Evolutionary conservation across 2,888 invertebrate genomes (phyloP).

Genomic region (Vannuccia rotundouncinata): DNA sequence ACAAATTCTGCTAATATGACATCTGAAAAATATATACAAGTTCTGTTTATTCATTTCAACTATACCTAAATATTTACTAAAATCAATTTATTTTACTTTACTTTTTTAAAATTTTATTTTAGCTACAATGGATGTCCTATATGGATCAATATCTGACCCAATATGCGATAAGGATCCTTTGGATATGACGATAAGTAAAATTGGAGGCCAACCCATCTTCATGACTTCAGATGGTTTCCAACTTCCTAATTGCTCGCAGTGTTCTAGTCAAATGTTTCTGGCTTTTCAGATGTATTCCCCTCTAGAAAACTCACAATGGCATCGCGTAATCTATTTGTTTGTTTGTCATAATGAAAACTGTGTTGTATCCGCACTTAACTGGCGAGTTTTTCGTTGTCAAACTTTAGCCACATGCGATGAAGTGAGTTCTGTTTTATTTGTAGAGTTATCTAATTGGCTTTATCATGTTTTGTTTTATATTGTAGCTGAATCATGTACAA

Average conservation of each 20-base stretch:
- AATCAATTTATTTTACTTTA: too few species aligned
- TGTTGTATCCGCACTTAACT: neutral
- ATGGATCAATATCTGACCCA: neutral
- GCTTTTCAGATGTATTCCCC: neutral
- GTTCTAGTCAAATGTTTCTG: neutral
- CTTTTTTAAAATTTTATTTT: too few species aligned
- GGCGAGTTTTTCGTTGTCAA: neutral
- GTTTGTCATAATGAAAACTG: neutral
- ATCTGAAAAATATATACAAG: too few species aligned
- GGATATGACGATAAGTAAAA: neutral
- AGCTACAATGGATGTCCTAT: neutral
- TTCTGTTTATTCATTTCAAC: too few species aligned
- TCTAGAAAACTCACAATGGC: neutral
- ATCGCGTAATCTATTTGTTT: neutral
- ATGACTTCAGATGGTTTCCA: neutral
- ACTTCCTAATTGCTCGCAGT: neutral
- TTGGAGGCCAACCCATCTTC: neutral
- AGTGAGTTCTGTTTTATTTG: neutral
- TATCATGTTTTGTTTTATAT: neutral
- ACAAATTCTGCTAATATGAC: too few species aligned
- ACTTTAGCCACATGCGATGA: neutral
- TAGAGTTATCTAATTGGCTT: neutral
- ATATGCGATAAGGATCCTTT: neutral
- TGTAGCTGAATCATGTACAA: neutral
- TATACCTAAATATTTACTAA: too few species aligned